Base-by-base conservation (phyloP, 2,113 vertebrate genomes). In the Mesembrinibis cayennensis region DNA sequence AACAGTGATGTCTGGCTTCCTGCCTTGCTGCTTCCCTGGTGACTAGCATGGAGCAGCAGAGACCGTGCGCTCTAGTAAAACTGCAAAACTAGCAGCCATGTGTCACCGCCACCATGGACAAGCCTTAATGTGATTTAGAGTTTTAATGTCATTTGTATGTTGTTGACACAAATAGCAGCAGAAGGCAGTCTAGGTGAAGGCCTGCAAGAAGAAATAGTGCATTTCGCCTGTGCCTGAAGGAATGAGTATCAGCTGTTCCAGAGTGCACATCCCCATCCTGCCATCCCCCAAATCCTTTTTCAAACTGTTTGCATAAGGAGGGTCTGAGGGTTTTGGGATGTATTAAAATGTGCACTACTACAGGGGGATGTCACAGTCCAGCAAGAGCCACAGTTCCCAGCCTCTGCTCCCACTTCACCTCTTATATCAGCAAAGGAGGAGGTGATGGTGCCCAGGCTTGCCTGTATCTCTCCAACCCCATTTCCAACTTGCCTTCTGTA, bases 41-140 rank as follows among this genome's bases (percentile, higher is more conserved):
- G 71, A 32, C 27, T 19, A 20, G 21, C 1, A 3, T 5, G n/a
- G 13, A 70, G 63, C 44, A 78, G 59, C 55, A 62, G 73, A 52
- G 44, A 44, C 10, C 0, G 0, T 10, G 30, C 2, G 9, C 52
- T 65, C n/a, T 13, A 27, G 40, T 65, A 20, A 69, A 89, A 81
- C 20, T 58, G 16, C 42, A 45, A 66, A 76, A n/a, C 40, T 40
- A 61, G 9, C 66, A 93, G 50, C 30, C 29, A 2, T 23, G 27
- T 82, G 73, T 50, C 61, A 50, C n/a, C 0, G 3, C 29, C 0
- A 0, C 52, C 44, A 45, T 0, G 1, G 56, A 26, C 32, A 85
- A 76, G 23, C 26, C 63, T 55, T 71, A 72, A 63, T 47, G 38
- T 7, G 34, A 38, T 69, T 66, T 66, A 29, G n/a, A 23, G 27